phyloP scores from a whole-genome alignment of 2,797 vertebrate species.

The Danio albolineatus region DNA sequence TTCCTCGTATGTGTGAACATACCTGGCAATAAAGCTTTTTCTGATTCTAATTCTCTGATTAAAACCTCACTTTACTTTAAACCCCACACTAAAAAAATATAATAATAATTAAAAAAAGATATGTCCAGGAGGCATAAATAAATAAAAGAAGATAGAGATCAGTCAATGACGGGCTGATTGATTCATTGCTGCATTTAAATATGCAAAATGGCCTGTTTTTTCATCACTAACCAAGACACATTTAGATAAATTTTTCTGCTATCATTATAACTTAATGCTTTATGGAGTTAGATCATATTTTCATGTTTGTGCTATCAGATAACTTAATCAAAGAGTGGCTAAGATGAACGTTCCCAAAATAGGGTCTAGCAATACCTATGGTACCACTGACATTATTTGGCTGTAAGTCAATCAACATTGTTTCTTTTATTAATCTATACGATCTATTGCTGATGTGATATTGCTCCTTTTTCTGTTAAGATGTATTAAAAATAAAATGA shows the following conservation, averaged over 20 bases:
- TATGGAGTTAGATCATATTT: neutral
- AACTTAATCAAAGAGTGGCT: neutral
- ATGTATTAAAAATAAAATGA: neutral
- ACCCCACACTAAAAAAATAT: no score
- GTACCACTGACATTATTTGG: neutral
- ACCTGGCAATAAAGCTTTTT: no score
- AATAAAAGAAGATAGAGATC: neutral
- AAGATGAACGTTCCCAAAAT: neutral
- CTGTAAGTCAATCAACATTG: constrained; percentile 1
- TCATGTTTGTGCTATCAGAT: neutral
- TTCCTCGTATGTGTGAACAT: no score
- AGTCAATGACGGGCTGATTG: neutral
- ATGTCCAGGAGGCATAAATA: no score
- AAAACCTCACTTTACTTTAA: no score
- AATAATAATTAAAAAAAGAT: no score
- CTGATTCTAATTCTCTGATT: no score
- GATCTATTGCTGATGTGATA: neutral
- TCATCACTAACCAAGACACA: neutral
- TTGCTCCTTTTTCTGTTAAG: neutral
- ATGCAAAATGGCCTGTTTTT: neutral
- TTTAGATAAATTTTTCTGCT: neutral
- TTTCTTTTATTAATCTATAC: neutral
- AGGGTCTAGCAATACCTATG: neutral
- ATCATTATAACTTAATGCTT: no score
- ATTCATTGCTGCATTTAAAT: no score